Conservation (phyloP, 2,797 vertebrate species). For the Acanthurus tractus region DNA sequence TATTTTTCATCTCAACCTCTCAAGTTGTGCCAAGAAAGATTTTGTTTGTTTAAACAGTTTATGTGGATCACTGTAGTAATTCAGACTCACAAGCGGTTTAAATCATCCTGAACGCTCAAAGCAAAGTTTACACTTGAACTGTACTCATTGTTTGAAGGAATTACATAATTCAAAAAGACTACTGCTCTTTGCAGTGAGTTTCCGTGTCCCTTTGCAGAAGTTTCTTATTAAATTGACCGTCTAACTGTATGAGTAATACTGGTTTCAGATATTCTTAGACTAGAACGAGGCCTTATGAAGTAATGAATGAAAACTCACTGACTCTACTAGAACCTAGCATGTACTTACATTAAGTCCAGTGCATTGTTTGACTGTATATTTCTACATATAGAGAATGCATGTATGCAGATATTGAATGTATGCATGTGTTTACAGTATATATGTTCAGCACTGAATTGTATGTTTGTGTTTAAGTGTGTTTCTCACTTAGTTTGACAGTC, state of each 20-base stretch:
- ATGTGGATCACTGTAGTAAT: constrained; percentile 5
- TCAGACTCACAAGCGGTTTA: not conserved
- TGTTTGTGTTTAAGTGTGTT: constrained; percentile 10
- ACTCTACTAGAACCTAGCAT: not conserved
- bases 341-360: not conserved
- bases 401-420: not conserved
- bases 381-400: not conserved
- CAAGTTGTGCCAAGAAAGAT: not conserved
- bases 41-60: constrained; percentile 2
- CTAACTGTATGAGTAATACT: constrained; percentile 5
- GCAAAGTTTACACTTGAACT: constrained; percentile 1
- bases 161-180: constrained; percentile 2
- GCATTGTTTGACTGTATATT: not conserved
- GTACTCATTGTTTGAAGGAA: constrained; percentile 16
- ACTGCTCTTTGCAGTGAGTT: not conserved
- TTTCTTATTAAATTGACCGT: constrained; percentile 4
- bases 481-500: constrained; percentile 20
- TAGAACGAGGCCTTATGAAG: constrained; percentile 13
- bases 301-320: constrained; percentile 10
- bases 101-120: not conserved
- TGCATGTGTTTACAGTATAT: not conserved
- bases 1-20: not conserved
- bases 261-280: constrained; percentile 25
- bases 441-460: not conserved
- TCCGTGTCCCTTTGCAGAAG: constrained; percentile 11